Evolutionary conservation across 2,888 invertebrate species (phyloP), one percentile per base, ranked within the genome.

Genomic region (Morpho deidamia): DNA sequence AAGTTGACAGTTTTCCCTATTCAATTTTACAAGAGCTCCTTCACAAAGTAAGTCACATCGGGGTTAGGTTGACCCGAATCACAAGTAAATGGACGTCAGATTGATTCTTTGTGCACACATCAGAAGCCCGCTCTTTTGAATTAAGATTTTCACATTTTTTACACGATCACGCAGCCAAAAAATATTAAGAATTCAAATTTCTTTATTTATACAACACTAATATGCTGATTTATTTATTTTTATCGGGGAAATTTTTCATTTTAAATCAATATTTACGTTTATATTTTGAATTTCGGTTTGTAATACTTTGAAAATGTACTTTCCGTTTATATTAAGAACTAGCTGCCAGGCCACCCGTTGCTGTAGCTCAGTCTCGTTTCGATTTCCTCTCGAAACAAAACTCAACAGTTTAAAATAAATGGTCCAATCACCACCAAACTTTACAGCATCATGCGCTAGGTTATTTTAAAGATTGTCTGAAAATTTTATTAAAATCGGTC

Each of bases 51-150:
- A 54, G 54, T 48, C 57, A 51, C 51, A 51, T 51, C 51, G 51
- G 34, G 34, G 37, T 51, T 54, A 57, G 57, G 51, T 44, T 54
- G 57, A 57, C 57, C 57, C 54, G 47, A 48, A 51, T 57, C 57
- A 57, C 44, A 37, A 51, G 40, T 51, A 54, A 54, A 48, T 47
- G 38, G 54, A 41, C 46, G 51, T 33, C 37, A 51, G 51, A 54
- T 57, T 54, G 57, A 57, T 57, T 57, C 53, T 47, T 57, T 51
- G 48, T 51, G 41, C 54, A 8, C 32, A 35, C n/a, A 39, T 40
- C 46, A 33, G 50, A 44, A 54, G 48, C 40, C 46, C 56, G 33
- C 54, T 44, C 43, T 41, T 51, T 57, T 51, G 33, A 51, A 54
- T 47, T 23, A 23, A 23, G 23, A 23, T 23, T 23, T 45, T 54